Evolutionary conservation across 2,113 vertebrate genomes (phyloP), one percentile per base, ranked within the genome.

Genomic region (Austrofundulus limnaeus): DNA sequence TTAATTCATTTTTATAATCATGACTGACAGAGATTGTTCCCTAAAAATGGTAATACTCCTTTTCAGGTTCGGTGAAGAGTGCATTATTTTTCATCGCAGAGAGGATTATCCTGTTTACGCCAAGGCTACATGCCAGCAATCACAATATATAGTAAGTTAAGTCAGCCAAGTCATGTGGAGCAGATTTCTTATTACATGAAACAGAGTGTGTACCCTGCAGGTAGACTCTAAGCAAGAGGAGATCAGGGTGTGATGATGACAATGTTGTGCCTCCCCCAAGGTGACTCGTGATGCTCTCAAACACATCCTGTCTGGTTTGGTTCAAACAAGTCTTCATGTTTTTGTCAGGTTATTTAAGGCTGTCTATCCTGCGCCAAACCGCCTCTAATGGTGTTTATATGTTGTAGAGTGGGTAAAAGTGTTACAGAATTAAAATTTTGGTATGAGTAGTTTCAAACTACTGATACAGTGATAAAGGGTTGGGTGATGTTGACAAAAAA

Each of bases 121-220:
- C 65, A 11, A 57, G 64, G 64, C 76, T 49, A 51, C 42, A 39
- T 78, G 74, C 79, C 77, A 82, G 41, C 23, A 50, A 67, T 75
- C 54, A 53, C 48, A 62, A 77, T 45, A 75, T 45, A 77, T 66
- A 62, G 62, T 57, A 51, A 65, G 54, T 60, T 62, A 62, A 73
- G 42, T 58, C 56, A 51, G 73, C 67, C 71, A 69, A 63, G 62
- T 77, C 76, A 68, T 37, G 37, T 53, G 57, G 56, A 77, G 71
- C 71, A 70, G 59, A 74, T 80, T 67, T 78, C 76, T 76, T 58
- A 70, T 80, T 71, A 70, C 62, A 76, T 54, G 38, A 60, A 59
- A 67, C 16, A 47, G 28, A 60, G 31, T 42, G 45, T 38, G 43
- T 61, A 23, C 70, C 50, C 61, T 11, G 53, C 68, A 78, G 63